phyloP scores from a whole-genome alignment of 2,888 invertebrate genomes.

The Neoaliturus tenellus region DNA sequence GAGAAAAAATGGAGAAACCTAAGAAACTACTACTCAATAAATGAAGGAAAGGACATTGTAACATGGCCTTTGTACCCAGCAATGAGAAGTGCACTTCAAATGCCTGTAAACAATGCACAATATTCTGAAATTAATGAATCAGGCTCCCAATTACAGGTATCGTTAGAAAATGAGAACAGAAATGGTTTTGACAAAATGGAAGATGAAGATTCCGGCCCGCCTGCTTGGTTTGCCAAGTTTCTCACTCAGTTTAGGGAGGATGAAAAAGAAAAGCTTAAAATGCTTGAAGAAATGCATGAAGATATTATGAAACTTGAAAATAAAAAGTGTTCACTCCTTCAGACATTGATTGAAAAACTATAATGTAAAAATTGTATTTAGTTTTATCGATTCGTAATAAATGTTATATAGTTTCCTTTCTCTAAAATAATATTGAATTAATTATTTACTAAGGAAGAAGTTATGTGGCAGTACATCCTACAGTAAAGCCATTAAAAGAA shows the following conservation, averaged over 20 bases:
- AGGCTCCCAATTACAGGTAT: not conserved
- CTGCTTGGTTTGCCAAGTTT: not conserved
- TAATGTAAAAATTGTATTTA: too few relatives aligned
- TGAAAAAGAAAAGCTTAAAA: conserved; percentile 10
- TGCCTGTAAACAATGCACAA: too few relatives aligned
- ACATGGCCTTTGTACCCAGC: conserved; percentile 1
- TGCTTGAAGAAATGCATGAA: conserved; percentile 32
- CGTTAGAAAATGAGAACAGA: not conserved
- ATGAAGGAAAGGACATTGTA: not conserved
- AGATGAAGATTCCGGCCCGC: not conserved
- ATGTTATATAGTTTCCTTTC: too few relatives aligned
- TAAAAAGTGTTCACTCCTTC: not conserved
- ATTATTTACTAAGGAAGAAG: too few relatives aligned
- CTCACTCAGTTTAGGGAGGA: not conserved
- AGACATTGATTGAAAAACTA: conserved; percentile 16
- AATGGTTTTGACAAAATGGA: not conserved
- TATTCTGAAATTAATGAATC: too few relatives aligned
- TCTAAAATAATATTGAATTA: too few relatives aligned
- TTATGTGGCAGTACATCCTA: too few relatives aligned
- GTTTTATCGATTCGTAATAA: too few relatives aligned
- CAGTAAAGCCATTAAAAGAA: too few relatives aligned
- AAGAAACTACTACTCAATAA: not conserved
- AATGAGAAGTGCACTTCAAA: not conserved
- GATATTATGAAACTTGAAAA: conserved; percentile 8
- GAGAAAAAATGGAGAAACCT: conserved; percentile 30